Base-by-base conservation (phyloP, 2,888 invertebrate genomes). In the Tolmerus cingulatus region DNA sequence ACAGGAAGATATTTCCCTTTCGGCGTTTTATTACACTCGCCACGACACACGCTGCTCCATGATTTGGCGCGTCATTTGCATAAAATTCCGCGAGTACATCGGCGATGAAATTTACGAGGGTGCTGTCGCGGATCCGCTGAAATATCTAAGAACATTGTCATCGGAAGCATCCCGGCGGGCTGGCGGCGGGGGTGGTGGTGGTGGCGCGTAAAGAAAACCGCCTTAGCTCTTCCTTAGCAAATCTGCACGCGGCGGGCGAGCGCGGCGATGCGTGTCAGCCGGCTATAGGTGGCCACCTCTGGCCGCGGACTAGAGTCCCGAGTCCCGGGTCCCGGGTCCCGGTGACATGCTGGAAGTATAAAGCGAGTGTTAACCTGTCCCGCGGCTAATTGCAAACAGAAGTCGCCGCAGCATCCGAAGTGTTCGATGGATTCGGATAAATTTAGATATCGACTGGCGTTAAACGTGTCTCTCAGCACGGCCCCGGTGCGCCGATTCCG, bases 301-400 rank as follows among this genome's bases (percentile, higher is more conserved):
- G 43, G 43, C 82, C 30, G 51, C 57, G 78, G 57, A 30, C 74
- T 30, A 57, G 74, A 34, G 46, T 34, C 40, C 27, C 9, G 66
- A 40, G 51, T n/a, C n/a, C n/a, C n/a, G n/a, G n/a, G n/a, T n/a
- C n/a, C n/a, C n/a, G n/a, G n/a, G n/a, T n/a, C 46, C 30, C 74
- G 74, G 77, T 86, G 90, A 92, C 92, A 92, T 92, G 91, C 90
- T 92, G 92, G 90, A 92, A 91, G 91, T 91, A 92, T 92, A 91
- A 92, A 91, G 90, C 90, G 91, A 89, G 89, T 90, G 88, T 90
- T 90, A 90, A 90, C 90, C 90, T 89, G 89, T 87, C 74, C 87
- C 81, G 76, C 34, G 76, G 78, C 19, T 88, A 89, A 88, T 87
- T 87, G 78, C 88, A 87, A 88, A 87, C 88, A 88, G 86, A 88